Evolutionary conservation across 2,113 vertebrate species (phyloP).

Genomic region (Sander vitreus): DNA sequence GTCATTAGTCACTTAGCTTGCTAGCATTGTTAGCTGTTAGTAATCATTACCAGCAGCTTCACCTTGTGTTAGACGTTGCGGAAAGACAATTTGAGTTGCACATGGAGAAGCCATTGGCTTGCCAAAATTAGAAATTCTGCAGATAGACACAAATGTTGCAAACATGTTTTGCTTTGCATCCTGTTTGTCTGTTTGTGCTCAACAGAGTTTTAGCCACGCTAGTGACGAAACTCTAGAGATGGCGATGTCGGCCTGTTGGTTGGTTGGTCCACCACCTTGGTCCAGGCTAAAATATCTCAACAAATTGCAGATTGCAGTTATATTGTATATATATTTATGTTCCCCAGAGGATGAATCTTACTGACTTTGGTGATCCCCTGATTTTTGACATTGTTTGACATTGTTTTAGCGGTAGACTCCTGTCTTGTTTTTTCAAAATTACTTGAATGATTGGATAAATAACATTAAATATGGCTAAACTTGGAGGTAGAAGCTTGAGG

Average conservation of each 20-base stretch:
- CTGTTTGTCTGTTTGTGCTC: not conserved
- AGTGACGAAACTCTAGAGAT: not conserved
- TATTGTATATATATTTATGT: not conserved
- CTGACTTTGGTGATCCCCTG: not conserved
- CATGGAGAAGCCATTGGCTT: not conserved
- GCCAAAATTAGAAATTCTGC: not conserved
- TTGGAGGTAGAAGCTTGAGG: not conserved
- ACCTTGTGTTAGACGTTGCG: not conserved
- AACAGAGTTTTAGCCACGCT: not conserved
- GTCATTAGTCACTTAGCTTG: constrained; percentile 74
- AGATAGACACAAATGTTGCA: no score
- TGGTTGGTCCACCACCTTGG: not conserved
- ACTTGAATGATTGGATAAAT: not conserved
- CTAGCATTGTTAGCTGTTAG: constrained; percentile 57
- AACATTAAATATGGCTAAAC: not conserved
- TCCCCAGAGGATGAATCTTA: not conserved
- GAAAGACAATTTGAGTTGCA: not conserved
- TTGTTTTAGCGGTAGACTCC: not conserved
- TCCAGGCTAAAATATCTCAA: not conserved
- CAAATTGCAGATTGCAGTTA: not conserved
- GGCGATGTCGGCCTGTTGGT: not conserved
- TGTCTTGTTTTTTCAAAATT: not conserved
- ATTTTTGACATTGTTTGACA: no score
- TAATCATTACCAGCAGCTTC: constrained; percentile 59
- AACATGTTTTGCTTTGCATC: not conserved